phyloP scores from a whole-genome alignment of 2,888 invertebrate species.

The Spilarctia lutea region DNA sequence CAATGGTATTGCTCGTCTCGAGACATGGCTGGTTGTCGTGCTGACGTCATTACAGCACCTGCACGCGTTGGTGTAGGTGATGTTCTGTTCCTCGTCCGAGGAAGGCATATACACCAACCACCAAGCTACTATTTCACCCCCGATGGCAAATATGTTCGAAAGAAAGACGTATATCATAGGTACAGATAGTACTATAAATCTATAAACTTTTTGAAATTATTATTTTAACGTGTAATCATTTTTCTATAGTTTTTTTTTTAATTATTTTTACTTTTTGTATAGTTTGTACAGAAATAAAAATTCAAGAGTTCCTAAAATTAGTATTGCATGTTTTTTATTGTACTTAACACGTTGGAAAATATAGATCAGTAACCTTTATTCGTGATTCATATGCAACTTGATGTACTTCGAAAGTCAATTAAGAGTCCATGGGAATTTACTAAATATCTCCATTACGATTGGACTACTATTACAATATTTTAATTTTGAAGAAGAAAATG shows the following conservation, averaged over 20 bases:
- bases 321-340: constrained; percentile 16
- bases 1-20: constrained; percentile 84
- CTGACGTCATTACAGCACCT: constrained; percentile 82
- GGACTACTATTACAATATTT: constrained; percentile 17
- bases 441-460: constrained; percentile 4
- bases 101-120: constrained; percentile 80
- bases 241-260: constrained; percentile 34
- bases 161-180: constrained; percentile 80
- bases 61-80: constrained; percentile 69
- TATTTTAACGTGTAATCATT: constrained; percentile 26
- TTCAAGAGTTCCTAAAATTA: constrained; percentile 57
- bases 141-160: constrained; percentile 81
- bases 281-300: constrained; percentile 33
- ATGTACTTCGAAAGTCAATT: constrained; percentile 24
- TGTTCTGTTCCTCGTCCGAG: constrained; percentile 79
- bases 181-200: constrained; percentile 72
- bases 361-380: constrained; percentile 18
- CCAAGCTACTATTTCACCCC: constrained; percentile 82
- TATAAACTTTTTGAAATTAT: constrained; percentile 21
- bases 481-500: constrained; percentile 16
- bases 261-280: constrained; percentile 32
- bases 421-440: constrained; percentile 9
- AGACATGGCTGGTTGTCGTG: constrained; percentile 83
- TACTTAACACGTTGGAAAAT: constrained; percentile 12
- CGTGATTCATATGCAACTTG: constrained; percentile 2